phyloP scores from a whole-genome alignment of 2,113 vertebrate genomes.

The Spheniscus mendiculus region DNA sequence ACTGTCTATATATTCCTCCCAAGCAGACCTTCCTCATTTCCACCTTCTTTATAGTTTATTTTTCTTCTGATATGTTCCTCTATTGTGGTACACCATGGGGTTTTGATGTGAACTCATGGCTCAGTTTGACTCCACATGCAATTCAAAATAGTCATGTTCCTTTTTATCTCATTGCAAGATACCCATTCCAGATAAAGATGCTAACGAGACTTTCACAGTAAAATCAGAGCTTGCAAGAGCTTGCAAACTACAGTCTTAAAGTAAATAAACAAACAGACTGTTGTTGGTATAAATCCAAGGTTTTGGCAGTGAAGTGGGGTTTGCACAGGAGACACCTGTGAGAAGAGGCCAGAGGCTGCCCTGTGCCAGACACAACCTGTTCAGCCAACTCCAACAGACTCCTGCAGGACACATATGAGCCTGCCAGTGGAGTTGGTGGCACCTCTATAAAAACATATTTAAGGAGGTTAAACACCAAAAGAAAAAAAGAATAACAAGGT shows the following conservation, averaged over 20 bases:
- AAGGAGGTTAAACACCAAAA: neutral
- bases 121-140: neutral
- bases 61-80: neutral
- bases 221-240: neutral
- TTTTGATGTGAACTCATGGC: neutral
- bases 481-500: neutral
- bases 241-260: neutral
- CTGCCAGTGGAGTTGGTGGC: neutral
- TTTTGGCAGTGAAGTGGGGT: neutral
- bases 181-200: neutral
- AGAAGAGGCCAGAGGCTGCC: neutral
- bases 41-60: neutral
- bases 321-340: neutral
- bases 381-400: neutral
- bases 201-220: neutral
- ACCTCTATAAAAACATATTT: neutral
- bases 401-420: neutral
- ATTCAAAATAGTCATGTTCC: neutral
- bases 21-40: neutral
- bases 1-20: neutral
- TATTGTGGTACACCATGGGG: neutral
- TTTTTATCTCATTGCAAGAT: neutral
- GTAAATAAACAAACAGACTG: neutral
- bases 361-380: neutral
- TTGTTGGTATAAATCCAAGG: neutral